These are phyloP conservation scores for Antheraea yamamai DNA, from an alignment of 2,888 invertebrate species.

Conservation along the genomic window DNA sequence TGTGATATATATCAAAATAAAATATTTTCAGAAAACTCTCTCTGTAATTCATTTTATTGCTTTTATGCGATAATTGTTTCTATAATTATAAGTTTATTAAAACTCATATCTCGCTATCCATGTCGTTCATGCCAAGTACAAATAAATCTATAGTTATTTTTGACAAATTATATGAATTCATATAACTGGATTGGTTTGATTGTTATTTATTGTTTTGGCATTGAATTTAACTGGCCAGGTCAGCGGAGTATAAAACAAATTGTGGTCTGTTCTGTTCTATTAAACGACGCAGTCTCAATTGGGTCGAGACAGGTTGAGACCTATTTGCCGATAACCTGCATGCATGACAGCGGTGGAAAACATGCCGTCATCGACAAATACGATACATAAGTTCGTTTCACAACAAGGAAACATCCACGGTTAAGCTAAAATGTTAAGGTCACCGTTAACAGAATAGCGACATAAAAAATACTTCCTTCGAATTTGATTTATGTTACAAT, in stretches of 20 bases:
- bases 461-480: slow-evolving; percentile 25
- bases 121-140: background rate
- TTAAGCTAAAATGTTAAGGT: slow-evolving; percentile 43
- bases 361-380: slow-evolving; percentile 62
- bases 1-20: too few relatives aligned
- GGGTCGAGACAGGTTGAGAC: slow-evolving; percentile 37
- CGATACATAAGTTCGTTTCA: slow-evolving; percentile 33
- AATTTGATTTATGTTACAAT: slow-evolving; percentile 11
- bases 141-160: slow-evolving; percentile 24
- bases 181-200: slow-evolving; percentile 18
- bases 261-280: slow-evolving; percentile 37
- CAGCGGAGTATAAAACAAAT: slow-evolving; percentile 38
- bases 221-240: slow-evolving; percentile 32
- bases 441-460: slow-evolving; percentile 24
- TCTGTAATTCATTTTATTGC: background rate
- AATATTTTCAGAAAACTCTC: background rate
- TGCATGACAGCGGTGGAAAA: slow-evolving; percentile 30
- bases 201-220: slow-evolving; percentile 39
- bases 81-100: background rate
- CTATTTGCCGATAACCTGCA: slow-evolving; percentile 61
- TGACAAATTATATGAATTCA: background rate
- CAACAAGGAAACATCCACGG: slow-evolving; percentile 45
- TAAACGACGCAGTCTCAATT: slow-evolving; percentile 54
- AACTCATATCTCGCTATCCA: background rate
- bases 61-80: background rate